Evolutionary conservation across 1,140 invertebrate genomes (phyloP).

Genomic region (Meloidogyne exigua): DNA sequence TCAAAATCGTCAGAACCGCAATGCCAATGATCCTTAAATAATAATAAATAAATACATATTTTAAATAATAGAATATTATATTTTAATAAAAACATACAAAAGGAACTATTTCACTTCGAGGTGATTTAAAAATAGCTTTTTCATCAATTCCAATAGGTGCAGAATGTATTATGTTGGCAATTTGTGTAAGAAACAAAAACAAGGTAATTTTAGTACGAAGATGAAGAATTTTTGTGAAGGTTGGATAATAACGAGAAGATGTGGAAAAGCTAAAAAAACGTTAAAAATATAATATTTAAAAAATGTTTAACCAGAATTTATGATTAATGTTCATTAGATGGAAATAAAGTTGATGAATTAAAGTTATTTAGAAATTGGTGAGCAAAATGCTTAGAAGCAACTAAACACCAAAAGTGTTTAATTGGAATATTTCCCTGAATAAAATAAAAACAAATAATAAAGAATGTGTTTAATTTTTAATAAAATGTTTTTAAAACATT

Average conservation of each 20-base stretch:
- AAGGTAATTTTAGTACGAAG: background rate
- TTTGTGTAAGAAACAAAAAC: background rate
- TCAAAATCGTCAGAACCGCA: conserved; percentile 34
- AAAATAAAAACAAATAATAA: too few species aligned
- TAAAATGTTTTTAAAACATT: too few species aligned
- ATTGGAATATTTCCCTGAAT: too few species aligned
- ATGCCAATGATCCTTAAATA: conserved; percentile 28
- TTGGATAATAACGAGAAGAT: background rate
- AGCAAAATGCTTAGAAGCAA: too few species aligned
- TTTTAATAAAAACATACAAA: conserved; percentile 8
- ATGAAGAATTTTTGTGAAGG: background rate
- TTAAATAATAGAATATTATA: background rate
- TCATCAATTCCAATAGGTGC: background rate
- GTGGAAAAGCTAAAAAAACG: background rate
- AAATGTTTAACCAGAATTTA: background rate
- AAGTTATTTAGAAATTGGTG: too few species aligned
- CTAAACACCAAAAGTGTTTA: too few species aligned
- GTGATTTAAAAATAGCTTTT: background rate
- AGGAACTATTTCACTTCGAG: conserved; percentile 11
- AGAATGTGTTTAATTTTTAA: too few species aligned
- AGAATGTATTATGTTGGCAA: background rate
- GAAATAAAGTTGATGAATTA: too few species aligned
- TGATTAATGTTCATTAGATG: background rate
- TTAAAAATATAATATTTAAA: background rate
- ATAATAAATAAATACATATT: background rate